A percentile compares a stretch with the other conserved stretches of the same genome.
phyloP scores from a whole-genome alignment of 2,113 vertebrate species.

The Burhinus bistriatus region DNA sequence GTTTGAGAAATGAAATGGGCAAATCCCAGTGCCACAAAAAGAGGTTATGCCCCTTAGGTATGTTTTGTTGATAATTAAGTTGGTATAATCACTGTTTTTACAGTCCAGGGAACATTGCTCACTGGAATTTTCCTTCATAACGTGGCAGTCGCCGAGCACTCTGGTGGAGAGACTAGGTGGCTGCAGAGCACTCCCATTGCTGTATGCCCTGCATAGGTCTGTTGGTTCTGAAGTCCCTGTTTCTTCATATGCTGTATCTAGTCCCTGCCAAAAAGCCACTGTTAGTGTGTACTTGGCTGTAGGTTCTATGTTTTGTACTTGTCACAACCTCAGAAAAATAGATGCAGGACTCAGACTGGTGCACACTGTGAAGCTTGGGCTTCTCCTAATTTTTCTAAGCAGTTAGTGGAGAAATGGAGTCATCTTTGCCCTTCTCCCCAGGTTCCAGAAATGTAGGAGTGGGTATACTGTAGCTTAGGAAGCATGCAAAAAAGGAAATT shows the following conservation, averaged over 20 bases:
- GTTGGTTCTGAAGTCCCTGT: neutral
- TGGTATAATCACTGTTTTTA: neutral
- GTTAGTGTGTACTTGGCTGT: neutral
- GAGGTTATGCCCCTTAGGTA: neutral
- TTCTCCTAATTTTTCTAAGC: neutral
- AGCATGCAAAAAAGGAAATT: neutral
- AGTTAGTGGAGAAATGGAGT: neutral
- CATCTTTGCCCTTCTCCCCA: neutral
- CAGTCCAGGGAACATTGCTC: neutral
- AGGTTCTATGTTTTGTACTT: neutral
- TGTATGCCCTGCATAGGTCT: neutral
- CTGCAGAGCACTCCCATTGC: neutral
- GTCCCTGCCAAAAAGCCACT: neutral
- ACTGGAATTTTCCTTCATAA: neutral
- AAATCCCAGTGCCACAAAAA: neutral
- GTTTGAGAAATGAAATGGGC: neutral
- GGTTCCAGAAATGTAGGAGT: neutral
- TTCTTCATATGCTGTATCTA: neutral
- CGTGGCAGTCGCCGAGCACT: rapidly evolving
- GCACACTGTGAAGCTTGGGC: neutral
- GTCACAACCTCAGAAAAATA: neutral
- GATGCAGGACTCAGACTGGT: neutral
- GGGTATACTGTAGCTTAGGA: neutral
- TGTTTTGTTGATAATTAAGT: neutral
- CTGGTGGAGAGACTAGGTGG: neutral